Percentiles rank a stretch among this genome's conserved stretches.
These are phyloP conservation scores for Pachyramphus minor DNA, from an alignment of 2,113 vertebrate genomes.

Conservation along the genomic window DNA sequence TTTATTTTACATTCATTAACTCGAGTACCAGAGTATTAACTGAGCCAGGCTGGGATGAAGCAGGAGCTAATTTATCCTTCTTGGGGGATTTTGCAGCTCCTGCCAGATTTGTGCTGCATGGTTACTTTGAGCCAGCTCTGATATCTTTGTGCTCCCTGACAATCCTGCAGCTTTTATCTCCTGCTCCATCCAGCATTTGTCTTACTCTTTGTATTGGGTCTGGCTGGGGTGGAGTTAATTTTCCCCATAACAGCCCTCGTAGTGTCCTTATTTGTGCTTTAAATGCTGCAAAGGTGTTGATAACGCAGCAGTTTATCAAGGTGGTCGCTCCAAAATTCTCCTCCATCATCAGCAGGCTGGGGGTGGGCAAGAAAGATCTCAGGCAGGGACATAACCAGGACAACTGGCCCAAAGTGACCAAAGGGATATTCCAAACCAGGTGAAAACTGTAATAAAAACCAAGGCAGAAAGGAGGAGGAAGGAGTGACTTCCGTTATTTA, in stretches of 20 bases:
- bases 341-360: no score
- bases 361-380: neutral
- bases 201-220: neutral
- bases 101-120: constrained; percentile 18
- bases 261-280: neutral
- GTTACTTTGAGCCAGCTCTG: neutral
- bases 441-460: neutral
- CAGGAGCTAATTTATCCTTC: constrained; percentile 29
- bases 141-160: neutral
- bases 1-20: constrained; percentile 51
- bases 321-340: neutral
- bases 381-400: no score
- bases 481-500: neutral
- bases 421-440: neutral
- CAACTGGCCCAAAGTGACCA: neutral
- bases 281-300: neutral
- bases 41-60: neutral
- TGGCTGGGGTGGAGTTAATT: neutral
- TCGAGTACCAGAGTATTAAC: neutral
- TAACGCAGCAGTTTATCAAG: neutral
- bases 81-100: constrained; percentile 31
- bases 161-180: neutral
- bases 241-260: neutral
- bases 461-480: neutral
- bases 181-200: neutral